Percentiles rank a stretch among this genome's conserved stretches.
These are phyloP conservation scores for Nemotelus pantherinus DNA, from an alignment of 2,888 invertebrate species.

Conservation along the genomic window DNA sequence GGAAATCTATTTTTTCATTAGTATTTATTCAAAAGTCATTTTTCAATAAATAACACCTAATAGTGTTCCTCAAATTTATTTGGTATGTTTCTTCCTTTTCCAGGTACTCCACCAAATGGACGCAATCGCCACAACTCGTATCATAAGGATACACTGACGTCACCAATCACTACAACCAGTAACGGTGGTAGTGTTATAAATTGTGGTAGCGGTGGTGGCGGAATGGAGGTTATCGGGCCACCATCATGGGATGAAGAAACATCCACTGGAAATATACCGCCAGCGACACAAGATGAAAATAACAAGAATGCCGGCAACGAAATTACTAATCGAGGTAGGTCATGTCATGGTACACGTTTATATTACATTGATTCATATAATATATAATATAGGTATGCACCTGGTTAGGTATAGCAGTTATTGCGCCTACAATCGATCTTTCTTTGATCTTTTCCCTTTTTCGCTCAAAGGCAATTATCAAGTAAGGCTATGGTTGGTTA, in stretches of 20 bases:
- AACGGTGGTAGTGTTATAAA: slow-evolving; percentile 42
- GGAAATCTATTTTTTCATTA: too few species aligned
- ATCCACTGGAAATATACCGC: slow-evolving; percentile 51
- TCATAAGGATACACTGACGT: slow-evolving; percentile 62
- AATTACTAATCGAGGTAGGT: slow-evolving; percentile 63
- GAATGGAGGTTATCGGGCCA: slow-evolving; percentile 13
- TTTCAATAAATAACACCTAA: too few species aligned
- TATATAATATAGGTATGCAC: too few species aligned
- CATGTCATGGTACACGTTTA: slow-evolving; percentile 44
- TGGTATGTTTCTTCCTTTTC: not conserved
- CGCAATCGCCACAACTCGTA: slow-evolving; percentile 65
- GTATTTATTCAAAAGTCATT: too few species aligned
- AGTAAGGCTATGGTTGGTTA: too few species aligned
- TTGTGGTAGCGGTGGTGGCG: slow-evolving; percentile 30
- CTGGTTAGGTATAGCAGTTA: not conserved
- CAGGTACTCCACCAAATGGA: slow-evolving; percentile 52
- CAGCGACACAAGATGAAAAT: slow-evolving; percentile 62
- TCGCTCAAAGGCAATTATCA: too few species aligned
- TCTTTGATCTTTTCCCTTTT: not conserved
- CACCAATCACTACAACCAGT: slow-evolving; percentile 52
- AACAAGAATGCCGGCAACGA: slow-evolving; percentile 64
- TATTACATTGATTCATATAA: not conserved
- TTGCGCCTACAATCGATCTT: not conserved
- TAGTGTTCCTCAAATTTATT: too few species aligned
- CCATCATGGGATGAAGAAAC: slow-evolving; percentile 48